phyloP scores from a whole-genome alignment of 2,888 invertebrate species.

The Limnephilus marmoratus region DNA sequence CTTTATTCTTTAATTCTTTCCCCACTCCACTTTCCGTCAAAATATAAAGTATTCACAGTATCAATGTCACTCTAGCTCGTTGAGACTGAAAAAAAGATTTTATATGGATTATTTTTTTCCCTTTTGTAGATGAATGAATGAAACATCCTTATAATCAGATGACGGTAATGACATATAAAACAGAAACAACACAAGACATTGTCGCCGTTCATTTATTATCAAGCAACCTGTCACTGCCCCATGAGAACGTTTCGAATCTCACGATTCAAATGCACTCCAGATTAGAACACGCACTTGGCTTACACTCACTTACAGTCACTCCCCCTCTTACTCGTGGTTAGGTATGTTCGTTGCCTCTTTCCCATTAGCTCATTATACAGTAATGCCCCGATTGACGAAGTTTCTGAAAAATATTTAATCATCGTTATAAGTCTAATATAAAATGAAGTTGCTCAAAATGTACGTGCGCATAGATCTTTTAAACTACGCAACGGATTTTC shows the following conservation, averaged over 20 bases:
- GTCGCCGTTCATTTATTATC: slow-evolving; percentile 41
- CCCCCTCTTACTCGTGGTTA: background rate
- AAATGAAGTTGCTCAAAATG: no score
- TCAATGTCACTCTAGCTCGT: background rate
- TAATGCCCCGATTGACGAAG: background rate
- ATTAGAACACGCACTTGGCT: slow-evolving; percentile 13
- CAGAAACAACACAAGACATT: background rate
- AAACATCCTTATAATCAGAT: background rate
- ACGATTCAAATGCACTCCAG: slow-evolving; percentile 30
- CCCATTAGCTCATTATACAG: background rate
- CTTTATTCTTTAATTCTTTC: no score
- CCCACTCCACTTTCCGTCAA: no score
- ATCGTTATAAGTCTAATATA: no score
- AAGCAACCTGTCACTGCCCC: slow-evolving; percentile 33
- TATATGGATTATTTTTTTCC: background rate
- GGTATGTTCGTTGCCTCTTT: background rate
- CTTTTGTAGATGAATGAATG: background rate
- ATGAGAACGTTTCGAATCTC: slow-evolving; percentile 39
- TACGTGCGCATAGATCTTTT: no score
- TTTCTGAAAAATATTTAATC: background rate
- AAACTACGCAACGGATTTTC: no score
- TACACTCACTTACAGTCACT: background rate
- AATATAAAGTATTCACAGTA: background rate
- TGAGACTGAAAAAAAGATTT: background rate
- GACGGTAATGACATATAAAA: background rate